Percentiles rank a stretch among this genome's conserved stretches.
Conservation (phyloP, 2,113 vertebrate genomes). For the Otus sunia region DNA sequence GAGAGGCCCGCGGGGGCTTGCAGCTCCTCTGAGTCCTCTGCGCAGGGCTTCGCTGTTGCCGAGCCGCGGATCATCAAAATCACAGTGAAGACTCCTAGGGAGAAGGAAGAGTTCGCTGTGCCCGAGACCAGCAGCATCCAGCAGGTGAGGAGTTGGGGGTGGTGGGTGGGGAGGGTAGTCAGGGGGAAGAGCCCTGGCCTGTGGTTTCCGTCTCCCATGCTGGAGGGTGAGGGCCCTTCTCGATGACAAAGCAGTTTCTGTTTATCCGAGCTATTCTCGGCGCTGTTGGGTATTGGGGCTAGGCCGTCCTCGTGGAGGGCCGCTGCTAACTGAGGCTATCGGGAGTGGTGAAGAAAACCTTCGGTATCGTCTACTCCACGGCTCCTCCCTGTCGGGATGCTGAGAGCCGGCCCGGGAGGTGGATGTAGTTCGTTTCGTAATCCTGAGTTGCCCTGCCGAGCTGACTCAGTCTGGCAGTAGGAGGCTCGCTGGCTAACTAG, state of each 20-base stretch:
- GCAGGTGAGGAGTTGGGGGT: constrained; percentile 73
- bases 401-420: neutral
- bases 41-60: constrained; percentile 8
- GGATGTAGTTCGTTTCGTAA: neutral
- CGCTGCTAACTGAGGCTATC: neutral
- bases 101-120: constrained; percentile 80
- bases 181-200: neutral
- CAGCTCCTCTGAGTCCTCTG: constrained; percentile 26
- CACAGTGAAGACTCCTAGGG: constrained; percentile 77
- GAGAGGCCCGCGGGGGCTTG: constrained; percentile 59
- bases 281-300: neutral
- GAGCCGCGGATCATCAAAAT: constrained; percentile 78
- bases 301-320: neutral
- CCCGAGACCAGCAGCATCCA: constrained; percentile 78
- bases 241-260: neutral
- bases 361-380: neutral
- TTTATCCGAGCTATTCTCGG: neutral
- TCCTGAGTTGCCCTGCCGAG: neutral
- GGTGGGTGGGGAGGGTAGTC: neutral
- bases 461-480: neutral
- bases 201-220: neutral
- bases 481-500: neutral
- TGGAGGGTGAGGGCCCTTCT: neutral
- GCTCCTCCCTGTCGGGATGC: neutral
- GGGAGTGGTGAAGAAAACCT: neutral